A percentile compares a stretch with the other conserved stretches of the same genome.
These are phyloP conservation scores for Medauroidea extradentata DNA, from an alignment of 1,140 invertebrate genomes.

Conservation along the genomic window DNA sequence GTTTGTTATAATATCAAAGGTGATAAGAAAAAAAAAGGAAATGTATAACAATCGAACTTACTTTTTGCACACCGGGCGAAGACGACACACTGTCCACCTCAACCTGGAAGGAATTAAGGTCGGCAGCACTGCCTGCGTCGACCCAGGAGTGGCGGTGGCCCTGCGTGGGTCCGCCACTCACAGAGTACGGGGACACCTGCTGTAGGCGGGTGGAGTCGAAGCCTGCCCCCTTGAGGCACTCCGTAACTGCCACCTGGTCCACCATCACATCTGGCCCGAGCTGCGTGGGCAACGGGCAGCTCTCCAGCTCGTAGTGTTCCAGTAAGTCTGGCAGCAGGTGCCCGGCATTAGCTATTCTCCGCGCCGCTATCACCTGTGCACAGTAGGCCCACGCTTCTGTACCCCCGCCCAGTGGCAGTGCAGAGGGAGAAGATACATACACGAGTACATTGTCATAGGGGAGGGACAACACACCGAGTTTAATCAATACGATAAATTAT, in stretches of 20 bases:
- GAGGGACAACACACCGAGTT: no score
- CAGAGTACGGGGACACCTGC: conserved; percentile 41
- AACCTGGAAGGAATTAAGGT: conserved; percentile 47
- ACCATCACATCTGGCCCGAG: conserved; percentile 58
- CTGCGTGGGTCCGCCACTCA: conserved; percentile 19
- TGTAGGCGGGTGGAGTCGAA: conserved; percentile 42
- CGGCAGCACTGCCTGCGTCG: conserved; percentile 43
- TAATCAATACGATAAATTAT: no score
- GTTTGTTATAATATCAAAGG: no score
- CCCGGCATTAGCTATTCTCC: conserved; percentile 54
- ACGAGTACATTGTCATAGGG: no score
- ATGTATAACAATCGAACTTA: no score
- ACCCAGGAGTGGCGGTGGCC: conserved; percentile 70
- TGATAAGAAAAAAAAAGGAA: no score
- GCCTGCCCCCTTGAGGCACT: conserved; percentile 63
- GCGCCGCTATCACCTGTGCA: conserved; percentile 60
- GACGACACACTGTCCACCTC: conserved; percentile 84
- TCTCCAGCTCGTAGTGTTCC: conserved; percentile 49
- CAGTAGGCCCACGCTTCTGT: no score
- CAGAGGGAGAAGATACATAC: no score
- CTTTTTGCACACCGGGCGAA: conserved; percentile 75
- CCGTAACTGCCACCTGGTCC: conserved; percentile 65
- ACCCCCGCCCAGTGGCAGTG: no score
- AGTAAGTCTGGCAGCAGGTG: conserved; percentile 64
- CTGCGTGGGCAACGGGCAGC: conserved; percentile 40